A percentile compares a stretch with the other conserved stretches of the same genome.
These are phyloP conservation scores for Ecliptopera silaceata DNA, from an alignment of 2,888 invertebrate species.

Conservation along the genomic window DNA sequence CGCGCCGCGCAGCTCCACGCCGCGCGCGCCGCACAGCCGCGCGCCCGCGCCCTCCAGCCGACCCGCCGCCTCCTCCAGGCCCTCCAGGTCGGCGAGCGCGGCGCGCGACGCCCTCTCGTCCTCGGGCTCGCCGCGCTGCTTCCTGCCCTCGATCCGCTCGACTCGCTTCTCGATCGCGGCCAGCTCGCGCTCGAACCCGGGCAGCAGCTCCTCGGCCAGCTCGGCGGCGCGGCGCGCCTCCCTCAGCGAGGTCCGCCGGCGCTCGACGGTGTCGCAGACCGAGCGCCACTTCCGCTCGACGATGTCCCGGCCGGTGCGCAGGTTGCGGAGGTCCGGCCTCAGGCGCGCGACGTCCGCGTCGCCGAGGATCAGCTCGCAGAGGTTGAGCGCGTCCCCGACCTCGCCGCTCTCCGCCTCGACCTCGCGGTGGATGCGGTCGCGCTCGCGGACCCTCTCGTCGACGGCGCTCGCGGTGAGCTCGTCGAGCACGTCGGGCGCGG, in stretches of 20 bases:
- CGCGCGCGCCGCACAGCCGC: slow-evolving; percentile 85
- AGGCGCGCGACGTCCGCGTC: slow-evolving; percentile 89
- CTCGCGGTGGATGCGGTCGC: slow-evolving; percentile 88
- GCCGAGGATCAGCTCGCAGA: slow-evolving; percentile 89
- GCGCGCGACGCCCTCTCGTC: slow-evolving; percentile 84
- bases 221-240: slow-evolving; percentile 85
- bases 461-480: slow-evolving; percentile 85
- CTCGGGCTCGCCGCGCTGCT: slow-evolving; percentile 68
- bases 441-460: slow-evolving; percentile 86
- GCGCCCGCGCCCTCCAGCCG: slow-evolving; percentile 87
- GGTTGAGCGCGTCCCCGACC: slow-evolving; percentile 90
- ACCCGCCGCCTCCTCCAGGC: slow-evolving; percentile 84
- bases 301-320: slow-evolving; percentile 86
- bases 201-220: slow-evolving; percentile 84
- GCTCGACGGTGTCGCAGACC: slow-evolving; percentile 88
- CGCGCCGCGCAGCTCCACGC: slow-evolving; percentile 84
- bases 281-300: slow-evolving; percentile 91
- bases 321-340: slow-evolving; percentile 87
- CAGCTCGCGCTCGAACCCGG: slow-evolving; percentile 84
- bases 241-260: slow-evolving; percentile 75
- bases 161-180: slow-evolving; percentile 83
- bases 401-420: slow-evolving; percentile 91
- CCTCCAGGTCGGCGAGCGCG: slow-evolving; percentile 82
- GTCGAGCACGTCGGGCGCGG: slow-evolving; percentile 87
- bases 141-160: slow-evolving; percentile 75